Percentiles rank a stretch among this genome's conserved stretches.
Conservation (phyloP, 1,140 invertebrate genomes). For the Acromyrmex heyeri region DNA sequence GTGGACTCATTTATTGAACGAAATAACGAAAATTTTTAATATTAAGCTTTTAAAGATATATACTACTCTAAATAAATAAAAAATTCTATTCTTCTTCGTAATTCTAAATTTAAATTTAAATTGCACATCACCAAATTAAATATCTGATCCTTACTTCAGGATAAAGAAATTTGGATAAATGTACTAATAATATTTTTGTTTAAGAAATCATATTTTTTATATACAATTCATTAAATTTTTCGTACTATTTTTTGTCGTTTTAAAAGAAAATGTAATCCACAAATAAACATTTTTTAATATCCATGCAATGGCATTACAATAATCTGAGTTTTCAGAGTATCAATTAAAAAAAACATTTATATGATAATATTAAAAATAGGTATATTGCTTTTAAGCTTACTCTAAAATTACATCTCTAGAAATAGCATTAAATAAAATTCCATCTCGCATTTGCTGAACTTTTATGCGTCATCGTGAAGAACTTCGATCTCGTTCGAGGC, state of each 20-base stretch:
- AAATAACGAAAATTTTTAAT: no score
- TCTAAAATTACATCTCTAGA: neutral
- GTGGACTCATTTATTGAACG: no score
- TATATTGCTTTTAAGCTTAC: neutral
- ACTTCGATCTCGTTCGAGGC: conserved; percentile 27
- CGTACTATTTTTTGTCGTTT: neutral
- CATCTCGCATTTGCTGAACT: neutral
- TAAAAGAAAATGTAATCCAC: neutral
- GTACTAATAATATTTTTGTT: neutral
- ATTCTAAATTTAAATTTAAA: neutral
- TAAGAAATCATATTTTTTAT: neutral
- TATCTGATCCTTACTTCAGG: neutral
- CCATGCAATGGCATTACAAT: neutral
- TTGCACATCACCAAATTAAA: neutral
- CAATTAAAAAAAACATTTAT: neutral
- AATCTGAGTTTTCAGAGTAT: neutral
- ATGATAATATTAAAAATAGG: neutral
- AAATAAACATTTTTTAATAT: neutral
- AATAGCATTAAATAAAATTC: conserved; percentile 14
- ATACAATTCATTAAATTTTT: neutral
- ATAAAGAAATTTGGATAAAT: neutral
- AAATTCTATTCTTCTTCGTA: neutral
- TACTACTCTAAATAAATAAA: no score
- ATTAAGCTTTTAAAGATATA: no score
- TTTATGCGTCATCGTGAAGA: conserved; percentile 5